A percentile compares a stretch with the other conserved stretches of the same genome.
phyloP scores from a whole-genome alignment of 2,888 invertebrate species.

The Gandaritis pyraliata region DNA sequence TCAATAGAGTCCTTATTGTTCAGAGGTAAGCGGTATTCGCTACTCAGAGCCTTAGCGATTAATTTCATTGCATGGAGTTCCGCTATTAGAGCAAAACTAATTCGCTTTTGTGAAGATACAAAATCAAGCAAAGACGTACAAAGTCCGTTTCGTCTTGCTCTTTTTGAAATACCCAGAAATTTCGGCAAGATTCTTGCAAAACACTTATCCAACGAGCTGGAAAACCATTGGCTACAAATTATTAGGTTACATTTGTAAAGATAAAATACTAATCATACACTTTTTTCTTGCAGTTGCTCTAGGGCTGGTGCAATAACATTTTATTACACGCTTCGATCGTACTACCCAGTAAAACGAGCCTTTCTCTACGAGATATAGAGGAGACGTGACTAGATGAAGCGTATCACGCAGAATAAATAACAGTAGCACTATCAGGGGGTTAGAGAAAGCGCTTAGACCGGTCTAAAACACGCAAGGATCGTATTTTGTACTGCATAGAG shows the following conservation, averaged over 20 bases:
- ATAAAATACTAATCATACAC: neutral
- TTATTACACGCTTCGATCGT: slow-evolving; percentile 15
- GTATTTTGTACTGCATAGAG: neutral
- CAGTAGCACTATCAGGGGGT: slow-evolving; percentile 22
- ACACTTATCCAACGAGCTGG: neutral
- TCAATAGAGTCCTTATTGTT: too few species aligned
- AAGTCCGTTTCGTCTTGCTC: too few species aligned
- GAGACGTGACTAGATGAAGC: slow-evolving; percentile 29
- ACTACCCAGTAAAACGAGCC: neutral
- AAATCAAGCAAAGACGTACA: too few species aligned
- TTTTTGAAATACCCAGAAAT: neutral
- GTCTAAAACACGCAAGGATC: slow-evolving; percentile 27
- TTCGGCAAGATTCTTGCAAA: neutral
- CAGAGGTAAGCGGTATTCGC: too few species aligned
- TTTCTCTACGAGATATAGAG: slow-evolving; percentile 25
- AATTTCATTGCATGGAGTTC: too few species aligned
- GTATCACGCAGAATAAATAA: slow-evolving; percentile 12
- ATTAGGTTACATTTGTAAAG: neutral
- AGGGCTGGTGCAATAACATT: slow-evolving; percentile 27
- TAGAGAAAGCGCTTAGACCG: slow-evolving; percentile 33
- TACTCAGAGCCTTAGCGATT: too few species aligned
- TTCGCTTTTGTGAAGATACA: too few species aligned
- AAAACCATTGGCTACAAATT: slow-evolving; percentile 1
- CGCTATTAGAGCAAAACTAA: too few species aligned
- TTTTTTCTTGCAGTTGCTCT: slow-evolving; percentile 11